Evolutionary conservation across 2,888 invertebrate species (phyloP), one percentile per base, ranked within the genome.

Genomic region (Calliopum simillimum): DNA sequence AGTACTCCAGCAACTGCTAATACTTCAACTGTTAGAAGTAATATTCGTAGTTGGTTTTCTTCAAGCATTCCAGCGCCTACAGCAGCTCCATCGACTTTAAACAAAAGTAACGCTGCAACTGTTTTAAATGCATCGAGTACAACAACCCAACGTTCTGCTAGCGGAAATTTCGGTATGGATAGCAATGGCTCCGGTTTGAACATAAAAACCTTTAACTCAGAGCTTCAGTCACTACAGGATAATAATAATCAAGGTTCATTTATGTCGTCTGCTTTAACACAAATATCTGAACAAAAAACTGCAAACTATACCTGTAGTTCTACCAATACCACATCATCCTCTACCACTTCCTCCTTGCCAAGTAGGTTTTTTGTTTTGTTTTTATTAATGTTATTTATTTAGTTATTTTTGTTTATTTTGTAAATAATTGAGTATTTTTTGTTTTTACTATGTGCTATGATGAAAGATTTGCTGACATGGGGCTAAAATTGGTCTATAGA

Each of bases 181-280:
- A 78, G 78, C 73, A 75, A 79, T 77, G 83, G 81, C 70, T 80
- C 79, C 77, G 76, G 78, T 78, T 75, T 75, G 76, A 74, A 74
- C 78, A 81, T 81, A 83, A 82, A 81, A 78, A 79, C 79, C 78
- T 79, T 78, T 78, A 81, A 80, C 74, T 79, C 83, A 79, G 81
- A 84, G 77, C 79, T 79, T 78, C 78, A 77, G 72, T 77, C 77
- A 78, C 76, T 74, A 62, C 81, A 79, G 82, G 82, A 83, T 72
- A 80, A 78, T 80, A 81, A 80, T 79, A 81, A 79, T 80, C 84
- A 85, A 84, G 82, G 84, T 83, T 85, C 84, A 82, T 84, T 82
- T 76, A 79, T 82, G 77, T 80, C 81, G 77, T 80, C 80, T 78
- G 79, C 80, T 77, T 79, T 79, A 77, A 80, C 78, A 78, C 78